phyloP scores from a whole-genome alignment of 23 tunicate genomes.

The Trididemnum clinides region DNA sequence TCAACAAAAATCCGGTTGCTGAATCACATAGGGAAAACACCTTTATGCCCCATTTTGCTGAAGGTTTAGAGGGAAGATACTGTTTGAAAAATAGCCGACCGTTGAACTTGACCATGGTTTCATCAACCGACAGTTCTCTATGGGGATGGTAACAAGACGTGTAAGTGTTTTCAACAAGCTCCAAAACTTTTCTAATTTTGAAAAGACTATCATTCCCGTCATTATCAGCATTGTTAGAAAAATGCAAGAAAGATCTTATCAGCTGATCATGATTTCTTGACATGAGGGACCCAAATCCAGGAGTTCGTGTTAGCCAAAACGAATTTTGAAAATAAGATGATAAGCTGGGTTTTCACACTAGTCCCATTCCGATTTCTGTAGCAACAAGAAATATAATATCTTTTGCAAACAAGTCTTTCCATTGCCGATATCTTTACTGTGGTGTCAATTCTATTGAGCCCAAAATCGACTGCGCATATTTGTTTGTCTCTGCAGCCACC shows the following conservation, averaged over 20 bases:
- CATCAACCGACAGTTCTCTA: background rate
- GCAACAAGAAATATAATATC: background rate
- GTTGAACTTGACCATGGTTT: background rate
- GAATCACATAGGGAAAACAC: background rate
- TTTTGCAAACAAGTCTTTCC: no score
- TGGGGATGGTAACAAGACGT: background rate
- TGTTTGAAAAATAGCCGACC: no score
- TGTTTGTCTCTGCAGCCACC: background rate
- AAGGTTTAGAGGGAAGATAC: background rate
- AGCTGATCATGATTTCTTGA: background rate
- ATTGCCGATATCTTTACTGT: no score
- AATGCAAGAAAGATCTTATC: background rate
- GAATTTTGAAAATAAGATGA: background rate
- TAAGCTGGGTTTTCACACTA: background rate
- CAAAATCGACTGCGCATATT: background rate
- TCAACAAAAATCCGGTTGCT: background rate
- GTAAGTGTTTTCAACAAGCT: no score
- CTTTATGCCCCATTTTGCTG: background rate
- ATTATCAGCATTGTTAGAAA: background rate
- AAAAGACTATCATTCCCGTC: background rate
- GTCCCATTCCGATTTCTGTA: background rate
- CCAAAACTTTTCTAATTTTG: no score
- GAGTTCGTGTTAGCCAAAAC: background rate
- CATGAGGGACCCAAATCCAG: background rate
- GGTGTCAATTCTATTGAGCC: background rate